Evolutionary conservation across 2,113 vertebrate genomes (phyloP).

Genomic region (Mixornis gularis): DNA sequence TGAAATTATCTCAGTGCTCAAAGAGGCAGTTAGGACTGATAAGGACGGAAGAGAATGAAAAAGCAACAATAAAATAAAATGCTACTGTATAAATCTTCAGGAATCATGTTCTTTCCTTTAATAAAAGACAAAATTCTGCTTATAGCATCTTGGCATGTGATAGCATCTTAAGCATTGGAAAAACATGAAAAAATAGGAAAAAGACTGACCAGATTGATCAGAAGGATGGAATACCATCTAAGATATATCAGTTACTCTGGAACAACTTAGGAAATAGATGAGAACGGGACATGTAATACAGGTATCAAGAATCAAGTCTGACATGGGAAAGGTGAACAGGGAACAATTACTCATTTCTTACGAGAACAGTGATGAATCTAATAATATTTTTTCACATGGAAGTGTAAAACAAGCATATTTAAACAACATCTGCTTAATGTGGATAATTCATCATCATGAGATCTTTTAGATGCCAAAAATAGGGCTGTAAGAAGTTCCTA

Average conservation of each 20-base stretch:
- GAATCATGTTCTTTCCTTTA: not conserved
- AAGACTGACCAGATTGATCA: not conserved
- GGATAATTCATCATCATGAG: not conserved
- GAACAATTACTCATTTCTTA: not conserved
- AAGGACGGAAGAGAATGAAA: not conserved
- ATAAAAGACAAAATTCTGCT: not conserved
- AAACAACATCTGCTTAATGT: conserved; percentile 12
- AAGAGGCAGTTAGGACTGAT: not conserved
- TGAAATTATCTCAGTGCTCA: not conserved
- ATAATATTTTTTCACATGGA: not conserved
- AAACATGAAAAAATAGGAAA: not conserved
- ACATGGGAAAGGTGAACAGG: not conserved
- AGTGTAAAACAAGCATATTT: not conserved
- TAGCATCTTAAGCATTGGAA: not conserved
- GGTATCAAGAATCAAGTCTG: not conserved
- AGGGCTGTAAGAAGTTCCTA: not conserved
- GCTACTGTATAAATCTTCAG: not conserved
- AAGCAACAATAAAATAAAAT: not conserved
- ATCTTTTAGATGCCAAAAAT: not conserved
- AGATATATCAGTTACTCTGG: not conserved
- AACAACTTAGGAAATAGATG: not conserved
- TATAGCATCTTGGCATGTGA: rapidly evolving
- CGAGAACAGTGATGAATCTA: not conserved
- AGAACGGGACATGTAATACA: not conserved
- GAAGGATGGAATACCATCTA: not conserved